Base-by-base conservation (phyloP, 1,140 invertebrate species). In the Whitmania pigra region DNA sequence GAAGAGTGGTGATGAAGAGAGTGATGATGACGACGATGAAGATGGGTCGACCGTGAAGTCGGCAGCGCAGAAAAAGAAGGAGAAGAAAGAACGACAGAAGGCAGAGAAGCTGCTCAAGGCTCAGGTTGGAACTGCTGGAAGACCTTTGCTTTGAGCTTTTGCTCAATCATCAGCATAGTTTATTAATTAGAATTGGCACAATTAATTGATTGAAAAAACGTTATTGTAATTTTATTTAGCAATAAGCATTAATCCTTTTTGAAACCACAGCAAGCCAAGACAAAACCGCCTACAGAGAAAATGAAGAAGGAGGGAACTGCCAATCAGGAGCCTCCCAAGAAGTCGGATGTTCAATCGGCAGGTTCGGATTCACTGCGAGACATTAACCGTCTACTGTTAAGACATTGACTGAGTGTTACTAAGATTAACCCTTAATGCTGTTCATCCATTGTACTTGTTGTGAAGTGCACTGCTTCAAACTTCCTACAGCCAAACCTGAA, bases 51-150 rank as follows among this genome's bases (percentile, higher is more conserved):
- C 88, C 17, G 86, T 91, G 27, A 80, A 78, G 71, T 74, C 76
- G 36, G 76, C 76, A 20, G 76, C 77, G 36, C 77, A 79, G 68
- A 74, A 74, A 49, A 76, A 75, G 54, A 75, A 77, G 60, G 90
- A 92, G 76, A 92, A 92, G 76, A 92, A 91, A 78, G 89, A 92
- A 81, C 85, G 89, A 53, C 88, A 91, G 77, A 92, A 90, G 76
- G 84, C 86, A 69, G 90, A 92, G 78, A 78, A 89, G 78, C 76
- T 84, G 74, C 85, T 87, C 66, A 68, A 73, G 43, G 73, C 71
- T 40, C 71, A 57, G 25, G 25, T 49, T 18, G 15, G 22, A 25
- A 4, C 13, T 11, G n/a, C 11, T 57, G 55, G 25, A 57, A 57
- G 25, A 25, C 55, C 2, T 57, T 25, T 9, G 20, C 22, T 31